Base-by-base conservation (phyloP, 2,888 invertebrate genomes). In the Tryphoninae sp. region DNA sequence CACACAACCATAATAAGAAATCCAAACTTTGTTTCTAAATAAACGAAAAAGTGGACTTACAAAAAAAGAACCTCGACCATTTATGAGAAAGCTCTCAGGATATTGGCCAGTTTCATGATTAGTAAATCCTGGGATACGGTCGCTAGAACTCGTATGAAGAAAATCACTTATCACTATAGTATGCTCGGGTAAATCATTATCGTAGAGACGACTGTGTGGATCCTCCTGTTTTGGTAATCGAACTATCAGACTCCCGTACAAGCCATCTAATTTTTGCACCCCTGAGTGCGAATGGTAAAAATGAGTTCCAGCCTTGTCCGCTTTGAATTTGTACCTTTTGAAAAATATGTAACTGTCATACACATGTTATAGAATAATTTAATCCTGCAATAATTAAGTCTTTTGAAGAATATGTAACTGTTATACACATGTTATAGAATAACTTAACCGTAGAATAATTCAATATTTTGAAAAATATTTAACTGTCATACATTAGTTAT, bases 231-330 rank as follows among this genome's bases (percentile, higher is more conserved):
- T 90, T 0, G 94, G 92, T 84, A 94, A 93, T 62, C 94, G 93
- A 7, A 95, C 93, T 2, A 95, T 91, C 9, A 95, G 85, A 0
- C 93, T 90, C 0, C 95, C 95, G 82, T 93, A 94, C 0, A 95
- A 89, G 0, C 95, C 95, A 82, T 95, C 94, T 77, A 93, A 93
- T 86, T 94, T 93, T 83, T 95, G 94, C 1, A 93, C 86, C n/a
- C 88, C 88, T 2, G 86, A 78, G 79, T 92, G 92, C 8, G 92
- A 89, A 68, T 92, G 92, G 88, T 89, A 92, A 68, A 92, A 92
- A 78, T 92, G 92, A 0, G 92, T 92, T 1, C 92, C 93, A n/a
- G 87, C 77, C 33, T 91, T 87, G 2, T 84, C 83, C 2, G 91
- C 92, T 7, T 67, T 65, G 84, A 89, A 93, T 75, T 90, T 87